phyloP scores from a whole-genome alignment of 92 coral and sea anemone genomes.

The Porites lobata region DNA sequence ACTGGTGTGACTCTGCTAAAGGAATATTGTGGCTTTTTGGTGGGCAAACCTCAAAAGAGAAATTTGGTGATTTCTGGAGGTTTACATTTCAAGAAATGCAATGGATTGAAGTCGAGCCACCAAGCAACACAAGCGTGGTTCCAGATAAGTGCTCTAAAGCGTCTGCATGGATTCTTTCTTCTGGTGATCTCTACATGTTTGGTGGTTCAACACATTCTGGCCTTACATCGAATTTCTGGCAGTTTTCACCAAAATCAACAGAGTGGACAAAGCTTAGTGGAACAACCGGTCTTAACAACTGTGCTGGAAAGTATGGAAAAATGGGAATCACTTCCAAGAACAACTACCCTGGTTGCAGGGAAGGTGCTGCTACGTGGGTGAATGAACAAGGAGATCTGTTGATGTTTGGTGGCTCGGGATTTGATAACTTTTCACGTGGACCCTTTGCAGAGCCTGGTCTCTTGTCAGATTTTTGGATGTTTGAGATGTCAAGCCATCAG shows the following conservation, averaged over 20 bases:
- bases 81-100: constrained; percentile 59
- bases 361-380: constrained; percentile 81
- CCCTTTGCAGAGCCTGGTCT: constrained; percentile 61
- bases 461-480: constrained; percentile 87
- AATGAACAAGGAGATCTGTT: constrained; percentile 68
- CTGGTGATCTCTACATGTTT: constrained; percentile 81
- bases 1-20: constrained; percentile 81
- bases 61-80: constrained; percentile 81
- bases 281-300: constrained; percentile 26
- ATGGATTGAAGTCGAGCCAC: constrained; percentile 60
- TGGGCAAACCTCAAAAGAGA: constrained; percentile 49
- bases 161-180: constrained; percentile 76
- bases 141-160: constrained; percentile 64
- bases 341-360: constrained; percentile 77
- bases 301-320: constrained; percentile 67
- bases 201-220: constrained; percentile 73
- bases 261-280: constrained; percentile 67
- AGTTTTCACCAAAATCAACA: constrained; percentile 35
- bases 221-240: constrained; percentile 78
- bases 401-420: constrained; percentile 96
- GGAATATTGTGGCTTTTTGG: constrained; percentile 85
- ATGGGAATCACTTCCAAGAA: constrained; percentile 53
- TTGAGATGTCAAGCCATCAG: constrained; percentile 39
- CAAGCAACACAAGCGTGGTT: constrained; percentile 2
- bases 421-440: constrained; percentile 60